Conservation (phyloP, 2,888 invertebrate species). For the Scaptomyza caliginosa region DNA sequence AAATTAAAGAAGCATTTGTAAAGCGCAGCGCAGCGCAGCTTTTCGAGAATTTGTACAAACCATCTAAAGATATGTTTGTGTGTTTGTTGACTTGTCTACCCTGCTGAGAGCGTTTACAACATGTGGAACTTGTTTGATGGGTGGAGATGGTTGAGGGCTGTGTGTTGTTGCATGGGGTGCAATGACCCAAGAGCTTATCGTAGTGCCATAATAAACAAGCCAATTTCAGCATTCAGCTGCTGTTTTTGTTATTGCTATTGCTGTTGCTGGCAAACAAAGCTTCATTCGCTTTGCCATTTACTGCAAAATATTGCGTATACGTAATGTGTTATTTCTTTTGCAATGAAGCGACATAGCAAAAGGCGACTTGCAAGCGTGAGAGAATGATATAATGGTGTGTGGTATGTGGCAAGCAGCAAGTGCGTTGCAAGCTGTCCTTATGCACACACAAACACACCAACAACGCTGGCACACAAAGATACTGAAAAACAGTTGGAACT, state of each 20-base stretch:
- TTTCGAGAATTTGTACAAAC: background rate
- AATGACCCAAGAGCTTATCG: conserved; percentile 59
- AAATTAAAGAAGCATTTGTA: conserved; percentile 9
- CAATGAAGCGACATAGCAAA: conserved; percentile 34
- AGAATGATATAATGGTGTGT: conserved; percentile 34
- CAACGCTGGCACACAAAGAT: conserved; percentile 5
- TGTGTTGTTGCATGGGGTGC: conserved; percentile 26
- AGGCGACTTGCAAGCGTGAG: background rate
- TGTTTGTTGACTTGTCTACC: background rate
- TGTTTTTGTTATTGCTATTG: background rate
- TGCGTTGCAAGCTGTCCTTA: conserved; percentile 50
- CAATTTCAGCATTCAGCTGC: conserved; percentile 53
- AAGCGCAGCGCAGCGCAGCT: background rate
- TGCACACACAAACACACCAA: conserved; percentile 14
- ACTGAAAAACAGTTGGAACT: conserved; percentile 5
- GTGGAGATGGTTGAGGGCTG: conserved; percentile 14
- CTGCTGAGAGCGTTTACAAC: conserved; percentile 13
- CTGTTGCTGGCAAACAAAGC: conserved; percentile 60
- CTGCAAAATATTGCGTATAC: conserved; percentile 66
- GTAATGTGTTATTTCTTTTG: conserved; percentile 43
- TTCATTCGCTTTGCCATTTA: conserved; percentile 61
- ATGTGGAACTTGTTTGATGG: conserved; percentile 1
- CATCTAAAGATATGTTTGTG: background rate
- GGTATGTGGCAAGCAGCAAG: conserved; percentile 46
- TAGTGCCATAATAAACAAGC: conserved; percentile 63